Evolutionary conservation across 2,797 vertebrate genomes (phyloP).

Genomic region (Sebastiscus albofasciatus): DNA sequence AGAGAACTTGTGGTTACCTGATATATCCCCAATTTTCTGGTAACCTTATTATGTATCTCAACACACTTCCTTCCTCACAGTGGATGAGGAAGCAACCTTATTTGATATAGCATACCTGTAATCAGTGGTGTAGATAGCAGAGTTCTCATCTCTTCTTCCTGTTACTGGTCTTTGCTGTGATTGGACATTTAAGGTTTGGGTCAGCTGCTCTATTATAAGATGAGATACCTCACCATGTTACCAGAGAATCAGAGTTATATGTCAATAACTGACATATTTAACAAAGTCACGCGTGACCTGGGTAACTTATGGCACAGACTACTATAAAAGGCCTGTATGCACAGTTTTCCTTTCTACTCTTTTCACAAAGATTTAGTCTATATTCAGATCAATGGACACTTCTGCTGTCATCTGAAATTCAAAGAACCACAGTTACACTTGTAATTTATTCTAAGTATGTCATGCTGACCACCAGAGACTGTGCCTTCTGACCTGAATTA

Average conservation of each 20-base stretch:
- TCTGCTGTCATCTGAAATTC: background rate
- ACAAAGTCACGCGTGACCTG: no score
- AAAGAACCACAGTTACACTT: background rate
- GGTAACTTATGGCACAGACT: background rate
- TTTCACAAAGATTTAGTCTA: background rate
- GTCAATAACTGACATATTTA: background rate
- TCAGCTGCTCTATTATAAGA: background rate
- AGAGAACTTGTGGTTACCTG: background rate
- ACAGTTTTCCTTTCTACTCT: background rate
- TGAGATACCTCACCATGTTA: background rate
- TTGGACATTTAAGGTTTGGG: background rate
- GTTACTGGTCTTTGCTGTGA: background rate
- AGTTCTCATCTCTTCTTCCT: background rate
- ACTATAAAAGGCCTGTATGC: background rate
- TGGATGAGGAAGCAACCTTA: conserved; percentile 13
- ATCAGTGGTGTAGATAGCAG: background rate
- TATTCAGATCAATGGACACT: background rate
- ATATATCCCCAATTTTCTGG: background rate
- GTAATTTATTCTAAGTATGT: background rate
- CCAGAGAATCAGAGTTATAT: background rate
- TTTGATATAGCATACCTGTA: background rate
- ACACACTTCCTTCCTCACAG: conserved; percentile 3
- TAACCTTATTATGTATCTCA: background rate
- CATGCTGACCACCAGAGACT: background rate
- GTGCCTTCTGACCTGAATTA: background rate